Percentiles rank a stretch among this genome's conserved stretches.
Conservation (phyloP, 2,797 vertebrate species). For the Sebastes nivosus region DNA sequence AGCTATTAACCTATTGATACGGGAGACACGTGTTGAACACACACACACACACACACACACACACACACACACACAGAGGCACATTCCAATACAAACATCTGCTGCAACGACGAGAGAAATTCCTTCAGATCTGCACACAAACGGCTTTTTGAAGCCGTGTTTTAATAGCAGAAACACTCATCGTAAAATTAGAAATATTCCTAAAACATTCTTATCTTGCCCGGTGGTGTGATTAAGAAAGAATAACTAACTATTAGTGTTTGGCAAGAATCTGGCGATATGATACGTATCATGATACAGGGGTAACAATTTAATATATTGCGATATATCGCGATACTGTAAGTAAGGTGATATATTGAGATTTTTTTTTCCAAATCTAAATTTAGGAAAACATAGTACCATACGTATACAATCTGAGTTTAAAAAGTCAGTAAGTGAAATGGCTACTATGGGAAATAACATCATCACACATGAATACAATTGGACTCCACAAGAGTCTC, state of each 20-base stretch:
- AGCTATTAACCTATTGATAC: slow-evolving; percentile 94
- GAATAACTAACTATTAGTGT: not conserved
- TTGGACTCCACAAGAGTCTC: too few relatives aligned
- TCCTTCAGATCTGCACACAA: not conserved
- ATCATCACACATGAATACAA: too few relatives aligned
- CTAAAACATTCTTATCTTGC: not conserved
- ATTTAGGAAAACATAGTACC: too few relatives aligned
- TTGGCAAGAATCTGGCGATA: too few relatives aligned
- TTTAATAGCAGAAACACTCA: not conserved
- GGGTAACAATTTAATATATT: too few relatives aligned
- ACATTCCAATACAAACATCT: slow-evolving; percentile 67
- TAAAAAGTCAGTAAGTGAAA: too few relatives aligned
- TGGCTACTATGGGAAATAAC: too few relatives aligned
- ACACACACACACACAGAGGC: slow-evolving; percentile 26
- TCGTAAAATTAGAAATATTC: not conserved
- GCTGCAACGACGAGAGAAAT: slow-evolving; percentile 10
- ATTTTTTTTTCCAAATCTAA: too few relatives aligned
- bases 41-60: slow-evolving; percentile 53
- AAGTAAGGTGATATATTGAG: too few relatives aligned
- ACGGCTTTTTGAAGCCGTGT: not conserved
- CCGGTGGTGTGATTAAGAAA: not conserved
- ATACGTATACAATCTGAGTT: too few relatives aligned
- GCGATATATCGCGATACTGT: too few relatives aligned
- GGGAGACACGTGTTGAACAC: slow-evolving; percentile 71
- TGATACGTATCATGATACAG: too few relatives aligned